These are phyloP conservation scores for Tiphia femorata DNA, from an alignment of 2,888 invertebrate species.

Conservation along the genomic window DNA sequence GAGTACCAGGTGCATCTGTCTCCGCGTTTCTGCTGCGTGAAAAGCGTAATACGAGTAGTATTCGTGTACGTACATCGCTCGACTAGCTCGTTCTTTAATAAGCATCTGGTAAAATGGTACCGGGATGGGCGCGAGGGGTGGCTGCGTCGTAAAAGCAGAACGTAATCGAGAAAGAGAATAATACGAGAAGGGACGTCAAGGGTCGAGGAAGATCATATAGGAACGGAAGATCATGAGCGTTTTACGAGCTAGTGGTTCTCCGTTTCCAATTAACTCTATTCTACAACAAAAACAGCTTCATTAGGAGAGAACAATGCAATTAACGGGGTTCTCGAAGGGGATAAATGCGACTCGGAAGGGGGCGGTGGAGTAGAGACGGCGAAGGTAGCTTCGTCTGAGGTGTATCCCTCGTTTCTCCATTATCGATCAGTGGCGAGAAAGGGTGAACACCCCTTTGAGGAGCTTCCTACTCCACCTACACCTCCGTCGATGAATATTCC, in stretches of 20 bases:
- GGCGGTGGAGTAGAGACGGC: conserved; percentile 22
- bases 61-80: too few relatives aligned
- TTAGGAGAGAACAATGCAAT: conserved; percentile 47
- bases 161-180: neutral
- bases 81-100: too few relatives aligned
- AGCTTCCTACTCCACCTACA: conserved; percentile 21
- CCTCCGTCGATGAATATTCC: conserved; percentile 42
- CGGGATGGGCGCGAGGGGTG: neutral
- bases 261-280: conserved; percentile 46
- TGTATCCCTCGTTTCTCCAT: conserved; percentile 47
- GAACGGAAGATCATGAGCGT: too few relatives aligned
- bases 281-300: conserved; percentile 46
- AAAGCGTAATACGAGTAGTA: too few relatives aligned
- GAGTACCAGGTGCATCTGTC: too few relatives aligned
- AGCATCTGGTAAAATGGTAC: too few relatives aligned
- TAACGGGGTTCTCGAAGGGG: conserved; percentile 39
- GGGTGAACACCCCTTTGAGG: conserved; percentile 47
- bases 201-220: conserved; percentile 28
- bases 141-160: too few relatives aligned
- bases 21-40: too few relatives aligned
- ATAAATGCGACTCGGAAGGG: conserved; percentile 35
- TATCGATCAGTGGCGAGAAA: conserved; percentile 45
- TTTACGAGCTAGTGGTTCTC: conserved; percentile 25
- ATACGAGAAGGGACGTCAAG: neutral
- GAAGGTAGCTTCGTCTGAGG: conserved; percentile 39